Percentiles rank a stretch among this genome's conserved stretches.
These are phyloP conservation scores for Eledone cirrhosa DNA, from an alignment of 2,888 invertebrate genomes.

Conservation along the genomic window DNA sequence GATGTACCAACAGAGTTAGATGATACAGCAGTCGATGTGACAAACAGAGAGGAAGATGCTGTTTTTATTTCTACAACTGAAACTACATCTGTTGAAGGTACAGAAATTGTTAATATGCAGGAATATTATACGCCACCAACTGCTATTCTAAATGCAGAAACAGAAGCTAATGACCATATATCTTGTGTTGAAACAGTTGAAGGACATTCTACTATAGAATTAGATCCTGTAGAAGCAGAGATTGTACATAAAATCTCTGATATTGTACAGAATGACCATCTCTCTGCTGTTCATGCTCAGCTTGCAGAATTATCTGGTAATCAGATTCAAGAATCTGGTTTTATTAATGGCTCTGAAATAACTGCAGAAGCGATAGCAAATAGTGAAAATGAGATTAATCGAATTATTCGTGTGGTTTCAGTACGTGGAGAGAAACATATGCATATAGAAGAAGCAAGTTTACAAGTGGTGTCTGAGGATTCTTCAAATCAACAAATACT, in stretches of 20 bases:
- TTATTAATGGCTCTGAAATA: constrained; percentile 4
- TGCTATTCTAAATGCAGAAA: constrained; percentile 16
- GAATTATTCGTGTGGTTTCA: constrained; percentile 49
- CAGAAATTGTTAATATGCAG: constrained; percentile 18
- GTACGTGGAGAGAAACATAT: constrained; percentile 53
- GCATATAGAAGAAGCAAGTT: constrained; percentile 43
- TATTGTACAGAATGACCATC: constrained; percentile 17
- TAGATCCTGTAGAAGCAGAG: constrained; percentile 3
- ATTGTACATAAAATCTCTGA: constrained; percentile 26
- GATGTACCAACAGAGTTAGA: constrained; percentile 37
- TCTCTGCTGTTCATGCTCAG: constrained; percentile 38
- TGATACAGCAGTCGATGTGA: constrained; percentile 36
- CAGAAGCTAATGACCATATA: constrained; percentile 23
- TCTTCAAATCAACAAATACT: constrained; percentile 1
- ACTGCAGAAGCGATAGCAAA: constrained; percentile 14
- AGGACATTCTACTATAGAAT: constrained; percentile 25
- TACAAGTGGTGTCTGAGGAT: constrained; percentile 21
- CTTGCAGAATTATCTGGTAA: constrained; percentile 38
- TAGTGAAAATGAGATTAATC: constrained; percentile 25
- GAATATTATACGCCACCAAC: constrained; percentile 15
- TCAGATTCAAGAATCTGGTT: constrained; percentile 3
- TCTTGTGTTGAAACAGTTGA: constrained; percentile 28
- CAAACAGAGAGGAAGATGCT: constrained; percentile 32
- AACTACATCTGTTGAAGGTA: constrained; percentile 30
- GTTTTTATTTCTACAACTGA: constrained; percentile 38